Base-by-base conservation (phyloP, 2,113 vertebrate species). In the Zootoca vivipara region DNA sequence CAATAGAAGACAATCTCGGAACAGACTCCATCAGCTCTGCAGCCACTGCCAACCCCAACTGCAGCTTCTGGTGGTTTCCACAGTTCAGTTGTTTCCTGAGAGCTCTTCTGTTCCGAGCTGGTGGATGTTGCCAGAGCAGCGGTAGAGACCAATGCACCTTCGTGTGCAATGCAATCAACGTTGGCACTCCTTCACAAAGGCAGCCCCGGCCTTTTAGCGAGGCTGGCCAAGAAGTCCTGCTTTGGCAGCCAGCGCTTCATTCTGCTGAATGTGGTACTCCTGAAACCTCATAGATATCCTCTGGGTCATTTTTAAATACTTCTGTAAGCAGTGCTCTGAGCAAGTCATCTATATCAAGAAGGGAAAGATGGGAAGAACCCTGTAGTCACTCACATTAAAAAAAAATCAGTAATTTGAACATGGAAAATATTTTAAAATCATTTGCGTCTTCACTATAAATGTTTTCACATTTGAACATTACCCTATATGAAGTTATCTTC, bases 191-290 rank as follows among this genome's bases (percentile, higher is more conserved):
- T 89, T 35, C 35, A 56, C 6, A 10, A 16, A 40, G 8, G 78
- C 35, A 30, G 80, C 62, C 82, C 74, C 30, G 82, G 72, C 67
- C 82, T 4, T 86, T 92, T 97, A 99, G 88, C 96, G 97, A 9
- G 99, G 98, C 3, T 98, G 98, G 10, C 95, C 96, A 69, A 99
- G 95, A 78, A 99, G 97, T 75, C 99, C 99, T 16, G 98, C 99
- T 97, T 99, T 99, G 33, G 98, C 98, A 13, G 99, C 99, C 91
- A 99, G 95, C 33, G 99, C 99, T 95, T 99, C 99, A 0, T 99
- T 99, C 96, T 99, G 99, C 96, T 99, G 99, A 93, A 99, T 99
- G 90, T 99, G 99, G 88, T 99, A 99, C 90, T 99, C 99, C 94
- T 99, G 99, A 94, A 99, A 99, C 10, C 99, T 97, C 99, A 99